Conservation (phyloP, 2,797 vertebrate species). For the Halcyon smyrnensis region DNA sequence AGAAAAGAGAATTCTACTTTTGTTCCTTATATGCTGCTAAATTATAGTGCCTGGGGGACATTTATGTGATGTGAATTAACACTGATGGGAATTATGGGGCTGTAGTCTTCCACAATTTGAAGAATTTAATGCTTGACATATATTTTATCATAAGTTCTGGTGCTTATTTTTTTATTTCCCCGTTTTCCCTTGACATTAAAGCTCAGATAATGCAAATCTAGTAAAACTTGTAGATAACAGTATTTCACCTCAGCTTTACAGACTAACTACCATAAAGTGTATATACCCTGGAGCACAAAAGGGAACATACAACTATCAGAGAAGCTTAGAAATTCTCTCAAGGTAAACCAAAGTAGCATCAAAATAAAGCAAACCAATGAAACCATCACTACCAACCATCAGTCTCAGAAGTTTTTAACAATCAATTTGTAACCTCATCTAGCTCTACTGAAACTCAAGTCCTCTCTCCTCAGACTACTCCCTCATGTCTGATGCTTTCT, state of each 20-base stretch:
- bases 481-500: background rate
- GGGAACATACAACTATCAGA: background rate
- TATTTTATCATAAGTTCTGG: background rate
- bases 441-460: background rate
- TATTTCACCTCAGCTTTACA: background rate
- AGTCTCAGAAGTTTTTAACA: background rate
- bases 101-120: background rate
- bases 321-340: background rate
- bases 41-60: background rate
- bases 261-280: background rate
- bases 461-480: background rate
- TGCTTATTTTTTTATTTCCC: background rate
- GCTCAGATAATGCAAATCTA: background rate
- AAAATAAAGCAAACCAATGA: background rate
- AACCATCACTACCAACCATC: background rate
- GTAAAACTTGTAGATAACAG: background rate
- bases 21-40: background rate
- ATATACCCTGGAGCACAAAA: background rate
- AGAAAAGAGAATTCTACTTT: background rate
- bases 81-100: background rate
- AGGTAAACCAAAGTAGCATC: background rate
- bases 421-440: background rate
- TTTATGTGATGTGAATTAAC: background rate
- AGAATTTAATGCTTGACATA: background rate
- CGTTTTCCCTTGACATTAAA: background rate